Evolutionary conservation across 2,888 invertebrate genomes (phyloP).

Genomic region (Folsomia candida): DNA sequence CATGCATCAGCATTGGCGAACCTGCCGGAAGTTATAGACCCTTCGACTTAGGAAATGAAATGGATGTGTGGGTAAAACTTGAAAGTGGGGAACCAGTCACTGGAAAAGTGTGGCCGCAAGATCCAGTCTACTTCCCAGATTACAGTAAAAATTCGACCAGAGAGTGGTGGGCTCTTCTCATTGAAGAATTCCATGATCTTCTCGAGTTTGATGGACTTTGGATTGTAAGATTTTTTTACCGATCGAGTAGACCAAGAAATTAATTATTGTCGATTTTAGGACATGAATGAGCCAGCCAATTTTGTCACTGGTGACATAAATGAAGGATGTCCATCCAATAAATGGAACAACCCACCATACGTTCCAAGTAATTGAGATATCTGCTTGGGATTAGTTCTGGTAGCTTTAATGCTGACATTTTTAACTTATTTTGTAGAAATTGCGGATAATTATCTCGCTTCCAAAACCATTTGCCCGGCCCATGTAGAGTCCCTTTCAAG

Average conservation of each 20-base stretch:
- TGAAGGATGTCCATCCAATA: constrained; percentile 60
- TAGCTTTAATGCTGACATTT: too few species aligned
- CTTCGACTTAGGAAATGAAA: constrained; percentile 42
- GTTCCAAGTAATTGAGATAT: constrained; percentile 57
- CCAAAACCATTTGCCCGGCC: constrained; percentile 24
- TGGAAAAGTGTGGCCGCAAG: constrained; percentile 44
- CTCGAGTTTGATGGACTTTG: constrained; percentile 48
- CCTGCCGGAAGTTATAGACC: constrained; percentile 27
- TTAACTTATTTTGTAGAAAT: background rate
- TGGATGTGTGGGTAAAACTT: constrained; percentile 49
- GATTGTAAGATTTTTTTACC: constrained; percentile 43
- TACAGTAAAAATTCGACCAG: constrained; percentile 40
- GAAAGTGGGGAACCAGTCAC: constrained; percentile 36
- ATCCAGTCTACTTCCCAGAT: constrained; percentile 47
- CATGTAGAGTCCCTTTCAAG: constrained; percentile 12
- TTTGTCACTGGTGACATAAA: constrained; percentile 64
- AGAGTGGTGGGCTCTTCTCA: constrained; percentile 44
- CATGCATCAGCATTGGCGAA: constrained; percentile 32
- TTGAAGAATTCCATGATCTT: constrained; percentile 40
- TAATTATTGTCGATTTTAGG: constrained; percentile 56
- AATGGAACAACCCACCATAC: constrained; percentile 68
- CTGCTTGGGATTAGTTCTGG: constrained; percentile 9
- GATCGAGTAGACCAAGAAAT: background rate
- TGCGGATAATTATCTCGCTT: background rate
- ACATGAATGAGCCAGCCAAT: constrained; percentile 88